Conservation (phyloP, 2,888 invertebrate genomes). For the Ophion obscuratus region DNA sequence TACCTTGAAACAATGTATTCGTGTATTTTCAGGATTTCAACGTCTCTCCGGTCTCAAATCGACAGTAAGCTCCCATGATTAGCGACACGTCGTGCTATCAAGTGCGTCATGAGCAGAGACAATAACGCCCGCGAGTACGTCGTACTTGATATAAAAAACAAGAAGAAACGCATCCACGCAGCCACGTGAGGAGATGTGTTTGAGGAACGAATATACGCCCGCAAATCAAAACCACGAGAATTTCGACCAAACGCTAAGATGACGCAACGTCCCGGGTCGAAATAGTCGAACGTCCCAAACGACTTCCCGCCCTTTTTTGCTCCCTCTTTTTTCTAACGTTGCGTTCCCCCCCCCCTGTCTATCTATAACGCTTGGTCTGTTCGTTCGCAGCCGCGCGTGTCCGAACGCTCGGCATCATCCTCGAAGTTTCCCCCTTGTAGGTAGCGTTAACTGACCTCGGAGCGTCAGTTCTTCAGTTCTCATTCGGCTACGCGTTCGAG, state of each 20-base stretch:
- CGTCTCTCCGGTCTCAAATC: too few relatives aligned
- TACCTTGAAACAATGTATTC: too few relatives aligned
- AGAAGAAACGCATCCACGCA: slow-evolving; percentile 64
- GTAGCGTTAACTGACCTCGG: slow-evolving; percentile 56
- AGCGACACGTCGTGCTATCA: too few relatives aligned
- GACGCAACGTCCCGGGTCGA: slow-evolving; percentile 60
- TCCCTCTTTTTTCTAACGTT: slow-evolving; percentile 20
- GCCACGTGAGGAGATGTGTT: slow-evolving; percentile 64
- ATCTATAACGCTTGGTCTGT: slow-evolving; percentile 30
- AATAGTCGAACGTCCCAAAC: slow-evolving; percentile 37
- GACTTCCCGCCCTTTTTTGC: slow-evolving; percentile 32
- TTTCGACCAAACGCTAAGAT: slow-evolving; percentile 46
- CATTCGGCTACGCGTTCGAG: slow-evolving; percentile 25
- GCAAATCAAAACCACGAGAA: slow-evolving; percentile 67
- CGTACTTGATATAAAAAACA: neutral
- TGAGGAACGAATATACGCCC: slow-evolving; percentile 61
- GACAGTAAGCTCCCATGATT: too few relatives aligned
- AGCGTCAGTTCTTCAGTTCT: slow-evolving; percentile 53
- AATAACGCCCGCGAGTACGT: neutral
- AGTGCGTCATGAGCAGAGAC: slow-evolving; percentile 7
- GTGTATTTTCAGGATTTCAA: too few relatives aligned
- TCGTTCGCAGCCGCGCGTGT: slow-evolving; percentile 21
- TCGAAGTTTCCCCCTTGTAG: slow-evolving; percentile 28
- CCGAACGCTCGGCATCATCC: slow-evolving; percentile 41
- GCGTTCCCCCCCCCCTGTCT: slow-evolving; percentile 16